Base-by-base conservation (phyloP, 2,888 invertebrate species). In the Lamellibrachia columna region DNA sequence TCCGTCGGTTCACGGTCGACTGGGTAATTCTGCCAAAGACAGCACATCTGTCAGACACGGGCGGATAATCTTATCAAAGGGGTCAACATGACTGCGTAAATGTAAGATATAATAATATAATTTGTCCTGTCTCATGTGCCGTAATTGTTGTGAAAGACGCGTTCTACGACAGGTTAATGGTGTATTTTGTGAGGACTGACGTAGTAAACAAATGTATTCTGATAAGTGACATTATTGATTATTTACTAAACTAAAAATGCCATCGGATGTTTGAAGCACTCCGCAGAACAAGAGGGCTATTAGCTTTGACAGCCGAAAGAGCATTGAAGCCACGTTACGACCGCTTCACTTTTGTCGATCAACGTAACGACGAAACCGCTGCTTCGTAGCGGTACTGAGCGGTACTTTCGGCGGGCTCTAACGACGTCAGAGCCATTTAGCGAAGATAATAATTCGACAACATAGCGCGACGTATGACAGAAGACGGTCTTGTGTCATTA, bases 381-480 rank as follows among this genome's bases (percentile, higher is more conserved):
- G 6, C 22, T 4, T 22, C 75, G 75, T n/a, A 22, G 6, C 22
- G 75, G 11, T 75, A 75, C 75, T 1, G 75, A 75, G 75, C 75
- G 75, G 75, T 22, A 75, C 75, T 75, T 75, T 75, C n/a, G 75
- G 75, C 75, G 75, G 22, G 0, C 75, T 6, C 15, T 75, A 22
- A 75, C 75, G 75, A 75, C 75, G 75, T 75, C 75, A 22, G 15
- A 75, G 22, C 75, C 75, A 75, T 75, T 75, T 75, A 75, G 75
- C 75, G 75, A 75, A 75, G 40, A 40, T 40, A 75, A 15, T 75
- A 75, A 22, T 75, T 75, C 75, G 75, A 75, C 75, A 22, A 75
- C 75, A n/a, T 22, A 75, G 75, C 75, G 15, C 75, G 75, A 75
- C 75, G 75, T 75, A 75, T 75, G 75, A 75, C 75, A 75, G 75